These are phyloP conservation scores for Dendrolimus punctatus DNA, from an alignment of 1,140 invertebrate species.

Conservation along the genomic window DNA sequence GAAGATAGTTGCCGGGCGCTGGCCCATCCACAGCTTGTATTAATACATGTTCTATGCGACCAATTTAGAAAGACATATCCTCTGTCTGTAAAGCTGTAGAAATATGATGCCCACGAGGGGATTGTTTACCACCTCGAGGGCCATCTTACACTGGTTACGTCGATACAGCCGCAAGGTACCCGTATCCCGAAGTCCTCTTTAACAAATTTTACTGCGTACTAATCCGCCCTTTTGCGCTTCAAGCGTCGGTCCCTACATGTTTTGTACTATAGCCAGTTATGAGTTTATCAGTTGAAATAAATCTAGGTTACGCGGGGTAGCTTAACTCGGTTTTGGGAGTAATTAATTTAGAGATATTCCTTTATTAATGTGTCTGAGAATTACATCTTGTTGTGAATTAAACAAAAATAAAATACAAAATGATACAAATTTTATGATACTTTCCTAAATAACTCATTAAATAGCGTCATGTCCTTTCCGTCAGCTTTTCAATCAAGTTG, in stretches of 20 bases:
- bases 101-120: not conserved
- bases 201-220: slow-evolving; percentile 64
- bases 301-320: slow-evolving; percentile 52
- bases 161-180: slow-evolving; percentile 37
- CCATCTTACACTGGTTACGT: slow-evolving; percentile 29
- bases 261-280: slow-evolving; percentile 49
- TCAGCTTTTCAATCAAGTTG: no score
- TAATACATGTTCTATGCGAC: slow-evolving; percentile 30
- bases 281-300: slow-evolving; percentile 60
- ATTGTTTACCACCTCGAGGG: slow-evolving; percentile 5
- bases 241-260: slow-evolving; percentile 28
- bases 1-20: slow-evolving; percentile 57
- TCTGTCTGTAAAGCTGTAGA: not conserved
- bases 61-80: slow-evolving; percentile 26
- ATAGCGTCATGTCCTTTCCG: not conserved
- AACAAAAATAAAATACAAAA: no score
- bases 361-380: slow-evolving; percentile 19
- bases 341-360: slow-evolving; percentile 46
- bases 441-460: slow-evolving; percentile 1
- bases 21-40: slow-evolving; percentile 32
- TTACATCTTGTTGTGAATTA: no score
- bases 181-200: slow-evolving; percentile 47
- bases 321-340: slow-evolving; percentile 40
- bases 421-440: slow-evolving; percentile 7
- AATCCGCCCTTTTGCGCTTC: slow-evolving; percentile 54